Conservation (phyloP, 2,888 invertebrate species). For the Cephus rjabovi region DNA sequence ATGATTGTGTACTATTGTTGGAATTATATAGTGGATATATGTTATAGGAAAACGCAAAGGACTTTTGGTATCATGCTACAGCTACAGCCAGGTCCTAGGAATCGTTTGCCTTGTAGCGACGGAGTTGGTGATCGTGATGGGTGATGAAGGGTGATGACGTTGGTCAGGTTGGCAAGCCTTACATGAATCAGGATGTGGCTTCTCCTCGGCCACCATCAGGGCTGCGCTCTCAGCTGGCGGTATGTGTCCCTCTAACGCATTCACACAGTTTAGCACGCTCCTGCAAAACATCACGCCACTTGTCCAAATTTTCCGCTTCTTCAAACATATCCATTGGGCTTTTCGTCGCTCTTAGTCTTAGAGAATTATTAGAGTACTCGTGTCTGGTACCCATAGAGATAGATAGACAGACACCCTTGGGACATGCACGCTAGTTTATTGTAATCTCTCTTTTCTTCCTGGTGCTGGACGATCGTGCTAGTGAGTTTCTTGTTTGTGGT, state of each 20-base stretch:
- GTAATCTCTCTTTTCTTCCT: not conserved
- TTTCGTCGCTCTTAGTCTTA: not conserved
- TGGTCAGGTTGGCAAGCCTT: slow-evolving; percentile 69
- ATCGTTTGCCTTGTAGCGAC: slow-evolving; percentile 51
- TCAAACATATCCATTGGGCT: slow-evolving; percentile 25
- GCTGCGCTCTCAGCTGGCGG: slow-evolving; percentile 84
- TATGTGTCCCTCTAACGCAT: slow-evolving; percentile 91
- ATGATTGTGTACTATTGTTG: no score
- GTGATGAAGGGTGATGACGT: slow-evolving; percentile 43
- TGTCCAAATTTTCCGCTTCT: slow-evolving; percentile 52
- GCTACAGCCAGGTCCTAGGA: slow-evolving; percentile 50
- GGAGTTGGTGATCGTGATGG: slow-evolving; percentile 46
- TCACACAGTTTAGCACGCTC: slow-evolving; percentile 97
- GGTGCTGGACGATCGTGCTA: no score
- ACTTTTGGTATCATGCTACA: slow-evolving; percentile 26
- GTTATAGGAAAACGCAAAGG: slow-evolving; percentile 15
- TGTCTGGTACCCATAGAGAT: no score
- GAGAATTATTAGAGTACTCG: not conserved
- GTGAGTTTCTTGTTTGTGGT: no score
- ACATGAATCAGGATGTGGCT: slow-evolving; percentile 85
- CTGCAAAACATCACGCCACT: slow-evolving; percentile 73
- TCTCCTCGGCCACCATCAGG: slow-evolving; percentile 82
- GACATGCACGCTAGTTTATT: not conserved
- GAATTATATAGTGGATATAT: not conserved
- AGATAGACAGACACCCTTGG: no score